Base-by-base conservation (phyloP, 2,888 invertebrate genomes). In the Chydorus sphaericus region DNA sequence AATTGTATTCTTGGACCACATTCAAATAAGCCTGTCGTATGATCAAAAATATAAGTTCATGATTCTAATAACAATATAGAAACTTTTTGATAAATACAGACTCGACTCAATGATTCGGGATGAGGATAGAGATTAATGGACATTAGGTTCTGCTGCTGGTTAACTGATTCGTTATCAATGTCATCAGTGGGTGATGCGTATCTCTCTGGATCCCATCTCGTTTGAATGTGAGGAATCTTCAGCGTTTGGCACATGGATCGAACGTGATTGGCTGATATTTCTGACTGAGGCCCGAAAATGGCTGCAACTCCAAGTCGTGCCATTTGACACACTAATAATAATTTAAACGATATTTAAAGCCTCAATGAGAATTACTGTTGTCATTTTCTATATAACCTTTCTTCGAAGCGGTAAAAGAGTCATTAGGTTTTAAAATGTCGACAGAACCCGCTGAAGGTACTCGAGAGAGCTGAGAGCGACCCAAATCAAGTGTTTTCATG, bases 181-280 rank as follows among this genome's bases (percentile, higher is more conserved):
- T 38, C 7, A 2, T 23, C 26, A 16, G 23, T 28, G 36, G 31
- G 33, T 20, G 48, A 18, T n/a, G 48, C 20, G 23, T 28, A 28
- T 36, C 54, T 29, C 29, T 67, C 65, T 55, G 79, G 75, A 63
- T 85, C 83, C 76, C 83, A 85, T 62, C 81, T 79, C 2, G 80
- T 81, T 65, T 89, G 80, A 59, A 93, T 76, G 65, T 90, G 86
- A 0, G 93, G 93, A 60, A 94, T 77, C 71, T 90, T 86, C 62
- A 89, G 75, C 56, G 78, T 79, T 67, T 88, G 83, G 62, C 88
- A 84, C 61, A 90, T 79, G 48, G 88, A 85, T 67, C 87, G 83
- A 28, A 90, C 81, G 66, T 89, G 85, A 56, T 79, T 78, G 20
- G 87, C 77, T 0, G 82, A 75, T 57, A 75, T 71, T 60, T 75